Conservation (phyloP, 2,113 vertebrate species). For the Python bivittatus region DNA sequence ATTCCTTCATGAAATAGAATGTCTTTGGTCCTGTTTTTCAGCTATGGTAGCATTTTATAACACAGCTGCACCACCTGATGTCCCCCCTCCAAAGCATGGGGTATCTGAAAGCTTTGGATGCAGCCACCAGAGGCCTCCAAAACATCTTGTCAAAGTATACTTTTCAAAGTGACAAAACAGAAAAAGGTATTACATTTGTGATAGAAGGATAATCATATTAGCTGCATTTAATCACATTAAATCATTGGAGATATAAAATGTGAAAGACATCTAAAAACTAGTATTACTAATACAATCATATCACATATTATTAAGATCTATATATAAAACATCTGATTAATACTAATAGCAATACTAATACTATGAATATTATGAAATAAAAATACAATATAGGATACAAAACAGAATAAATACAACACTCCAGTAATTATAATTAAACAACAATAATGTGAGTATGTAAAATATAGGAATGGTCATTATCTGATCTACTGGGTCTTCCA, state of each 20-base stretch:
- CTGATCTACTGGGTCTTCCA: neutral
- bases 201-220: neutral
- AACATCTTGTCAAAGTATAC: neutral
- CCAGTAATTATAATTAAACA: neutral
- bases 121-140: neutral
- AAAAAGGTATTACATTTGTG: neutral
- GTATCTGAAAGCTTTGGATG: neutral
- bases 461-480: neutral
- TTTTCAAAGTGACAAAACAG: neutral
- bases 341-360: neutral
- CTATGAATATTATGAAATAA: neutral
- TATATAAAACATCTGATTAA: neutral
- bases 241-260: neutral
- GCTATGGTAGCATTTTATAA: constrained; percentile 26
- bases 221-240: neutral
- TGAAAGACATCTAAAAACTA: neutral
- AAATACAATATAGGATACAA: neutral
- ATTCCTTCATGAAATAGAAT: neutral
- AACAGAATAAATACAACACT: neutral
- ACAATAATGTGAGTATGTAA: neutral
- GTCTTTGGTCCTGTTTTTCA: constrained; percentile 23
- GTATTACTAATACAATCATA: neutral
- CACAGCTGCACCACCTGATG: constrained; percentile 4
- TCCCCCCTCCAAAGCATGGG: neutral
- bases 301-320: neutral